Base-by-base conservation (phyloP, 2,797 vertebrate genomes). In the Sebastes cheni region DNA sequence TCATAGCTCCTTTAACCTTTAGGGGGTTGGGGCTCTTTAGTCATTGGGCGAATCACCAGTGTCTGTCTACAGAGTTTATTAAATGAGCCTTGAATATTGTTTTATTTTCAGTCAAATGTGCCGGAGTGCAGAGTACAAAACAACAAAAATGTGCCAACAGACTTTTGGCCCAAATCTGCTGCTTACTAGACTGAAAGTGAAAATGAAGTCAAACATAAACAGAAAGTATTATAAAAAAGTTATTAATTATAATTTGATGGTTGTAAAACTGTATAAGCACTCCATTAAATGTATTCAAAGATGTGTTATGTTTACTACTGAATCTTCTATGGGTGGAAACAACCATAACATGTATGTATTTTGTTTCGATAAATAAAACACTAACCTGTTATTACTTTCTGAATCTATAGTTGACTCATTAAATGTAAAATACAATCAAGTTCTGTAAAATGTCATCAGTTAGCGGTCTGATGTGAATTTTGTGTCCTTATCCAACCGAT, bases 401-500 rank as follows among this genome's bases (percentile, higher is more conserved):
- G 20, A 67, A 5, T 61, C 22, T 20, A 4, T 20, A 13, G 9
- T 25, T 50, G n/a, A 32, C 22, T 58, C 1, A 42, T 7, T 32
- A 23, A 25, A 54, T 13, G 23, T 11, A 8, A 7, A 32, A 67
- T 25, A 16, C 5, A 25, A 46, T 29, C 1, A 13, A n/a, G 3
- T 18, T 0, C 0, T 12, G 3, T 46, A 8, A 36, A 66, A 36
- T 59, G 6, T 46, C 9, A 23, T 1, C 6, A 16, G 27, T 66
- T 34, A 18, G 22, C 18, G 22, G 50, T 72, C 16, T 78, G 8
- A 23, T 39, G 4, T 30, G 3, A 60, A 20, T n/a, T 60, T 39
- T 55, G 1, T 83, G 77, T 52, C 5, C 3, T 46, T 18, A 55
- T 68, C 5, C 50, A 77, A 78, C 54, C 5, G 9, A 32, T 25